Evolutionary conservation across 2,797 vertebrate species (phyloP), one percentile per base, ranked within the genome.

Genomic region (Pseudochaenichthys georgianus): DNA sequence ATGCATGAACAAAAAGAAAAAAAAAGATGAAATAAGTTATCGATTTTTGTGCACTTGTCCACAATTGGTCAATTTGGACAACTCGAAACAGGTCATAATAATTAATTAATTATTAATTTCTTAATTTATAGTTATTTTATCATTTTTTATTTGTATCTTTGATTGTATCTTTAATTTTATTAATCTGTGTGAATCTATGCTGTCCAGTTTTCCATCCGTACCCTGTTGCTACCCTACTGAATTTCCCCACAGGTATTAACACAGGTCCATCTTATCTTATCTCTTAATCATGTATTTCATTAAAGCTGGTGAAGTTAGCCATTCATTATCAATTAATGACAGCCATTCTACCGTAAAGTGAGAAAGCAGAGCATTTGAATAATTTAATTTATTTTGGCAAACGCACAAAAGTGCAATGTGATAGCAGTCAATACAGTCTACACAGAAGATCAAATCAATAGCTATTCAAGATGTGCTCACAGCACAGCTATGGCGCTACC

Each of bases 301-400:
- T 53, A 70, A 47, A 17, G 5, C 23, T 38, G 50, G 9, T 77
- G 19, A 66, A 67, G 61, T 62, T 16, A 64, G 60, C 70, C 66
- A 63, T 75, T 71, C 21, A 38, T 77, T 68, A 75, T 70, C 21
- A 6, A 43, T 34, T 62, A 63, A 43, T 65, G 46, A 62, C 48
- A 75, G 54, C 42, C 38, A 54, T 58, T 47, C n/a, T 41, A 64
- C 59, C 78, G 54, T 70, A 54, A 64, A 64, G 63, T 53, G 34
- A 75, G 34, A 75, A 64, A 21, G 53, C 43, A 83, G 23, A 63
- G 15, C 48, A 83, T 83, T 80, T 77, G 65, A 68, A 84, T 73
- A 85, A 85, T 82, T 78, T 70, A 70, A 74, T 60, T 58, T 81
- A 83, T 82, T 43, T 68, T 53, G 62, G 63, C 73, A 53, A 76